These are phyloP conservation scores for Pyrrhura leucotis DNA, from an alignment of 2,797 vertebrate species.

Conservation along the genomic window DNA sequence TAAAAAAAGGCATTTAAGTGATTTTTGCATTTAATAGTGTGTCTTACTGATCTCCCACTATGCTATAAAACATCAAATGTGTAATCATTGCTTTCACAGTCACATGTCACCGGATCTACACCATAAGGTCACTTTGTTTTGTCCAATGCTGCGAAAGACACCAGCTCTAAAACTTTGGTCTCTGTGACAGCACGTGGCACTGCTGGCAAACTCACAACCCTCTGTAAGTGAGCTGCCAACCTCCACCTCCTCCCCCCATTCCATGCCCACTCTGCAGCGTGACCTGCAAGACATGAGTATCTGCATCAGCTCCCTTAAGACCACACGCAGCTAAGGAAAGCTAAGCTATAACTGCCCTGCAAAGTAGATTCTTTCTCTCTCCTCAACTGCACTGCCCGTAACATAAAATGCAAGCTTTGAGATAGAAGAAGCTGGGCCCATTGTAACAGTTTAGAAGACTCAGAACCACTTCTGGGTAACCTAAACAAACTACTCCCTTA, in stretches of 20 bases:
- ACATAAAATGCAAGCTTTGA: neutral
- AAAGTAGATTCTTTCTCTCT: neutral
- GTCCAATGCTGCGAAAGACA: neutral
- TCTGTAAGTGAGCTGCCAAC: neutral
- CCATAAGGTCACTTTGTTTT: neutral
- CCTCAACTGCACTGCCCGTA: accelerated
- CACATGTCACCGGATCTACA: neutral
- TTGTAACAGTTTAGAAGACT: neutral
- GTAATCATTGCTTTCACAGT: neutral
- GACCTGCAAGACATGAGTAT: neutral
- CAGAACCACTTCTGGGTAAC: neutral
- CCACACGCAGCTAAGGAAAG: neutral
- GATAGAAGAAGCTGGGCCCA: neutral
- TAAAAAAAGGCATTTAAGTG: neutral
- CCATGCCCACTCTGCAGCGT: neutral
- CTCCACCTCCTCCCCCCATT: neutral
- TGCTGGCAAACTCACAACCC: neutral
- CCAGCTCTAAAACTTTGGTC: neutral
- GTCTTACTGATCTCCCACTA: neutral
- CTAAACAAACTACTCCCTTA: neutral
- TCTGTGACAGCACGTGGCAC: neutral
- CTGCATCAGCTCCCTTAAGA: neutral
- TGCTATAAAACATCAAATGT: neutral
- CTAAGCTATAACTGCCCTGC: neutral
- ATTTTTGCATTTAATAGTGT: neutral